Base-by-base conservation (phyloP, 2,113 vertebrate species). In the Trematomus loennbergii region DNA sequence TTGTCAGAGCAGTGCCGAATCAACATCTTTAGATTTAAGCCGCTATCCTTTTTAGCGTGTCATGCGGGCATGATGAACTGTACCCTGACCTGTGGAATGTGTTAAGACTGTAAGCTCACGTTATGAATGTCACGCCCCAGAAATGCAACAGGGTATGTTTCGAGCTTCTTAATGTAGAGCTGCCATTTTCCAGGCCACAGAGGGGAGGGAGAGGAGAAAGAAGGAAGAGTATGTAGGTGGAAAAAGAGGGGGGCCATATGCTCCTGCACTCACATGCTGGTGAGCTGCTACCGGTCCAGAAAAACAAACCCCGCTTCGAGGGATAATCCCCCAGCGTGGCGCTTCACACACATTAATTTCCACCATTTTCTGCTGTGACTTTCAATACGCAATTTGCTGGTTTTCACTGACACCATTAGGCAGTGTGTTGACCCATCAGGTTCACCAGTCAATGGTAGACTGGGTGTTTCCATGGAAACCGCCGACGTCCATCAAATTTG, bases 291-390 rank as follows among this genome's bases (percentile, higher is more conserved):
- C 46, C 61, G 25, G 66, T 92, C 87, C 89, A 93, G 79, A 87
- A 89, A 89, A 93, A 85, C 84, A 89, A 89, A 84, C 87, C 36
- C 86, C 54, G 50, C 66, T 29, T 73, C 12, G 49, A 78, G 72
- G 69, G 87, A 84, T 93, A 92, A 93, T 93, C 91, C 81, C 79
- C 65, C 85, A 87, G 88, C 90, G 78, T 78, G 91, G 58, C 0
- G 48, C 75, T 72, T 83, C 81, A 79, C 53, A 71, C 79, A 87
- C 90, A 85, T 88, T 83, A 13, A 81, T 82, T 87, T 89, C 76
- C 79, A 78, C 70, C 54, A 79, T 89, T 92, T 86, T 87, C 78
- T 83, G 70, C 83, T 77, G 40, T 78, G 86, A 86, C 78, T 89
- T 88, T 89, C 83, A 90, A 73, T 79, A 82, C 29, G 17, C 84